Evolutionary conservation across 2,113 vertebrate genomes (phyloP), one percentile per base, ranked within the genome.

Genomic region (Chascanopsetta lugubris): DNA sequence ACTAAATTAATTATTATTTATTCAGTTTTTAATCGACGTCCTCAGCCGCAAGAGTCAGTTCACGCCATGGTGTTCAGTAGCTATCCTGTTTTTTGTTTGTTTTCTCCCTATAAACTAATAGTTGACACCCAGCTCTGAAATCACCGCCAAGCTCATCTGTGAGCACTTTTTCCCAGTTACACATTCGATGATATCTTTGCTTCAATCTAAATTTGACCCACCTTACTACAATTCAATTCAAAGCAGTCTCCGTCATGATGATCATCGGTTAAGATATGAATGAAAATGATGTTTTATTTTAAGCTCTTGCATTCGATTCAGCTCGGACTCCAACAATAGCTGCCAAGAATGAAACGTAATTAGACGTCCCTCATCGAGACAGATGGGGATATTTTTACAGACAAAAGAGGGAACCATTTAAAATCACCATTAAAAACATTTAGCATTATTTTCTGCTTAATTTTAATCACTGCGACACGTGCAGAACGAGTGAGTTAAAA

Each of bases 391-490:
- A 3, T 43, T 20, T 34, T 40, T 51, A 25, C 18, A 9, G 24
- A n/a, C 29, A 56, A 62, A 38, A 42, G 36, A 38, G 36, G 17
- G 36, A 17, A 17, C 13, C 36, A 38, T 38, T 38, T 15, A 17
- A 60, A 72, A 57, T 61, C 11, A n/a, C 42, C 12, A 26, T 67
- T 42, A 21, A 43, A n/a, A n/a, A n/a, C 17, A 54, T 45, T 49
- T 20, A 11, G 25, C 7, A 22, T 56, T 29, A 5, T 56, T 69
- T 32, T 54, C 50, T 8, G 20, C 46, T 50, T 40, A 12, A 13
- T 77, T 82, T 70, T 76, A 89, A 84, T 84, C 70, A 77, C 57
- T 36, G 27, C 56, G 66, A 15, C 56, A 82, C 62, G 71, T 49
- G 30, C 57, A 58, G 21, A 51, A 17, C 36, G 13, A 6, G 2